A percentile compares a stretch with the other conserved stretches of the same genome.
Conservation (phyloP, 1,140 invertebrate genomes). For the Popillia japonica region DNA sequence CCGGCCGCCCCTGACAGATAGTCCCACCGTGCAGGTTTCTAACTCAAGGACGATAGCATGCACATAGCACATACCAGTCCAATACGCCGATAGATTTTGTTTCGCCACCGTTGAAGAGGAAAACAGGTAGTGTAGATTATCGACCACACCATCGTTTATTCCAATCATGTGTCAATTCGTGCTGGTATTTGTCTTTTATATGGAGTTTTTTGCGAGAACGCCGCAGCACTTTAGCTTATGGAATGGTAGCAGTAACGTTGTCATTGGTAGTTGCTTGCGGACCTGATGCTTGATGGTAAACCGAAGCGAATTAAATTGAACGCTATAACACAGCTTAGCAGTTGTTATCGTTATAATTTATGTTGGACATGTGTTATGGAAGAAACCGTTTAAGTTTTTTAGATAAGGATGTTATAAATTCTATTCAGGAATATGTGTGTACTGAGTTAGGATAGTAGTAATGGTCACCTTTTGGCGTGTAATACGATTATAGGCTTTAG, state of each 20-base stretch:
- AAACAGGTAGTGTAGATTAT: conserved; percentile 54
- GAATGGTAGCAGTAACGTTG: not conserved
- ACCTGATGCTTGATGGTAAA: not conserved
- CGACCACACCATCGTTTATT: conserved; percentile 51
- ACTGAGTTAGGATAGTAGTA: too few species aligned
- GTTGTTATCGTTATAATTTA: too few species aligned
- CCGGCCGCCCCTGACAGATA: too few species aligned
- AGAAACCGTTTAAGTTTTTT: too few species aligned
- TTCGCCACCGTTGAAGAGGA: conserved; percentile 9
- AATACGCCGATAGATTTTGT: not conserved
- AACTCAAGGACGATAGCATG: too few species aligned
- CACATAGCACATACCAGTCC: not conserved
- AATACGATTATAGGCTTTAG: too few species aligned
- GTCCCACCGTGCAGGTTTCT: too few species aligned
- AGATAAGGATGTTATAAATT: too few species aligned
- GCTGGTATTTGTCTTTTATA: conserved; percentile 49
- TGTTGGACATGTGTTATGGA: too few species aligned
- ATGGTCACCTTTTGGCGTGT: too few species aligned
- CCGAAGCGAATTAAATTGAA: not conserved
- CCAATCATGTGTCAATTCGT: conserved; percentile 50
- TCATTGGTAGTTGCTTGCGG: not conserved
- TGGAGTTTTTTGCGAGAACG: not conserved
- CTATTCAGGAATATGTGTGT: too few species aligned
- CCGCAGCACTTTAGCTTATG: not conserved
- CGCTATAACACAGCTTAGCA: too few species aligned